Conservation (phyloP, 1,140 invertebrate genomes). For the Bombus confusus region DNA sequence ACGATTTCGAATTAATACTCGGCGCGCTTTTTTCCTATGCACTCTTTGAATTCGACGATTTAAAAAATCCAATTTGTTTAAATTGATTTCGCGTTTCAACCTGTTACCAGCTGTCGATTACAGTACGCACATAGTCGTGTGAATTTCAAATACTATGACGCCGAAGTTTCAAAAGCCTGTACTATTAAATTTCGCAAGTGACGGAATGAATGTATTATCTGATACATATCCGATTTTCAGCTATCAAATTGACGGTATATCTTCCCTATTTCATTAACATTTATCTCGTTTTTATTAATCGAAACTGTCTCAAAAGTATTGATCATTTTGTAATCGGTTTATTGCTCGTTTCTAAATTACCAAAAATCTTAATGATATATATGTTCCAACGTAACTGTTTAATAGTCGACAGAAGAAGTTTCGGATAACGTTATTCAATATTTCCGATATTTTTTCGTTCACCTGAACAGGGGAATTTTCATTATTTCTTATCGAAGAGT, state of each 20-base stretch:
- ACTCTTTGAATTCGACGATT: not conserved
- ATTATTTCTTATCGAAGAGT: too few relatives aligned
- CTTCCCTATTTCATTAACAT: not conserved
- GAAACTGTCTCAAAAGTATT: too few relatives aligned
- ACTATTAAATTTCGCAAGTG: constrained; percentile 9
- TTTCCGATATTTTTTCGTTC: too few relatives aligned
- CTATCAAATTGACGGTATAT: not conserved
- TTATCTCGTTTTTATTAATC: not conserved
- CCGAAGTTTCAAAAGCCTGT: not conserved
- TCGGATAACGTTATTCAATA: too few relatives aligned
- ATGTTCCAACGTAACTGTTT: too few relatives aligned
- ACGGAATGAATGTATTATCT: not conserved
- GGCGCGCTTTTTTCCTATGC: not conserved
- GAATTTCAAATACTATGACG: not conserved
- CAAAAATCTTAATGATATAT: too few relatives aligned
- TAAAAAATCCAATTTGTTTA: not conserved
- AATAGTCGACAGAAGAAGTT: too few relatives aligned
- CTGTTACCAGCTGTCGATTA: not conserved
- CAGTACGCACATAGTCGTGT: too few relatives aligned
- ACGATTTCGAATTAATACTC: not conserved
- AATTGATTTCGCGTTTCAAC: not conserved
- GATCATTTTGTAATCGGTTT: too few relatives aligned
- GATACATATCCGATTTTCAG: not conserved
- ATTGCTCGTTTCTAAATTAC: too few relatives aligned
- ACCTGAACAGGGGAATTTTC: too few relatives aligned